Conservation (phyloP, 2,797 vertebrate species). For the Oryzias dopingdopingensis region DNA sequence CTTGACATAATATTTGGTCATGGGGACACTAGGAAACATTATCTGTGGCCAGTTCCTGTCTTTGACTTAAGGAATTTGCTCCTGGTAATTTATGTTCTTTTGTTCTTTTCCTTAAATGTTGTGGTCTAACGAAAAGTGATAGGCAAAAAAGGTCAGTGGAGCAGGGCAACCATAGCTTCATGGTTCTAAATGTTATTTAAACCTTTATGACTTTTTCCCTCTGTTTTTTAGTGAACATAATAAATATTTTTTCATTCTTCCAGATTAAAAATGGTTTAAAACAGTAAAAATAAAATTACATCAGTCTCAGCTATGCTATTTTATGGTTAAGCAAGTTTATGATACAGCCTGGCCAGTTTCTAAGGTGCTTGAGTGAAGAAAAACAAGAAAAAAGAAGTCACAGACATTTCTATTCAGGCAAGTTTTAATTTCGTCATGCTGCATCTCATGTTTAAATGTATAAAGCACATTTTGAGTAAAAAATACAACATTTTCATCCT, state of each 20-base stretch:
- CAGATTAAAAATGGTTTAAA: not conserved
- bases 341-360: too few species aligned
- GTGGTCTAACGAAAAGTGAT: constrained; percentile 15
- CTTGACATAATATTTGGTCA: constrained; percentile 79
- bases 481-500: too few species aligned
- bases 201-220: not conserved
- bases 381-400: too few species aligned
- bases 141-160: not conserved
- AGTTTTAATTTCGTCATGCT: too few species aligned
- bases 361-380: too few species aligned
- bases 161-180: not conserved
- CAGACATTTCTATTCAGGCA: too few species aligned
- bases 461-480: too few species aligned
- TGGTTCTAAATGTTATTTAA: not conserved
- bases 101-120: constrained; percentile 26
- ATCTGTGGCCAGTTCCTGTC: constrained; percentile 66
- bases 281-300: not conserved
- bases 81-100: constrained; percentile 48
- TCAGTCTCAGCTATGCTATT: not conserved
- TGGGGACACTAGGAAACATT: constrained; percentile 73
- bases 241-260: not conserved
- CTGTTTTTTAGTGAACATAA: not conserved
- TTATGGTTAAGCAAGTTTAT: not conserved
- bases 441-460: too few species aligned
- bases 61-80: constrained; percentile 66